Conservation (phyloP, 2,888 invertebrate species). For the Athetis lepigone region DNA sequence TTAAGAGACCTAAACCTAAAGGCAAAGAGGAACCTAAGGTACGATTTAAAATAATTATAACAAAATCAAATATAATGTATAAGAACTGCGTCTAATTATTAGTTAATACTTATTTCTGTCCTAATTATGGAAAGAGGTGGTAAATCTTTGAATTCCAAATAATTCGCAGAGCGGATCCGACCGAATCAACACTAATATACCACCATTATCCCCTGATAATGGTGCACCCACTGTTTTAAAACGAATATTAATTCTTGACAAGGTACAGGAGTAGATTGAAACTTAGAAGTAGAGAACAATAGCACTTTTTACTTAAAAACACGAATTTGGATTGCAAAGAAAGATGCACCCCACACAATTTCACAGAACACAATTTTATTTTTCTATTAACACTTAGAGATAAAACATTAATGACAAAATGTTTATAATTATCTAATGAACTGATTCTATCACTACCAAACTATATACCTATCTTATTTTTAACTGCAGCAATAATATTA, state of each 20-base stretch:
- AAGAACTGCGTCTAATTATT: not conserved
- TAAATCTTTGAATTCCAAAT: constrained; percentile 50
- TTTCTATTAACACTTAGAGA: constrained; percentile 46
- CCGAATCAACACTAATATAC: constrained; percentile 70
- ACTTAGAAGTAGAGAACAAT: constrained; percentile 32
- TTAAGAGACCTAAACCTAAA: constrained; percentile 84
- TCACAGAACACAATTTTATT: constrained; percentile 46
- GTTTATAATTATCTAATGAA: constrained; percentile 21
- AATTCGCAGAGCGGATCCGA: constrained; percentile 77
- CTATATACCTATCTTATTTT: not conserved
- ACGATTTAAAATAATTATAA: constrained; percentile 46
- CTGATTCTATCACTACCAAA: constrained; percentile 39
- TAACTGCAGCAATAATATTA: too few species aligned
- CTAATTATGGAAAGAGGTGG: not conserved
- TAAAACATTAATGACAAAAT: constrained; percentile 36
- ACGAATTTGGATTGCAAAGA: constrained; percentile 45
- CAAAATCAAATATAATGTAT: not conserved
- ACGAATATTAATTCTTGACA: constrained; percentile 78
- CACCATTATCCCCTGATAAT: constrained; percentile 60
- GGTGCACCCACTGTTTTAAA: constrained; percentile 72
- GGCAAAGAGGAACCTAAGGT: constrained; percentile 80
- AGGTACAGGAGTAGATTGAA: constrained; percentile 74
- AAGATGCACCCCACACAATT: constrained; percentile 42
- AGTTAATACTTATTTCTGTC: not conserved
- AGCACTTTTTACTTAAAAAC: constrained; percentile 41